Evolutionary conservation across 64 coral and sea anemone genomes (phyloP).

Genomic region (Acropora tenuis): DNA sequence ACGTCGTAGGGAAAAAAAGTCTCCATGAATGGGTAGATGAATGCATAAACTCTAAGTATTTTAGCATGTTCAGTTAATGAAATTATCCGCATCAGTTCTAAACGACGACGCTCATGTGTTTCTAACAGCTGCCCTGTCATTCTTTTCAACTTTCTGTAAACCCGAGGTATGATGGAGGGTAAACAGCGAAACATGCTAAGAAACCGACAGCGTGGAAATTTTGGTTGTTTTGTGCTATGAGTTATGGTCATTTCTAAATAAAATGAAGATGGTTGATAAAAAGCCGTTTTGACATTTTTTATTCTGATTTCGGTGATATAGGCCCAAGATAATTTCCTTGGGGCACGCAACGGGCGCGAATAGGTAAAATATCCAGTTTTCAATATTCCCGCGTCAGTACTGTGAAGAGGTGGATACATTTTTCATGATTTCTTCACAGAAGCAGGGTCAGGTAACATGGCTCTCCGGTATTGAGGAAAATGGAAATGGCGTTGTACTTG

Average conservation of each 20-base stretch:
- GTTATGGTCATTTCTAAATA: slow-evolving; percentile 11
- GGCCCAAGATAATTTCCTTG: too few relatives aligned
- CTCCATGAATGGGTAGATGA: too few relatives aligned
- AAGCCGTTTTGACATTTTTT: too few relatives aligned
- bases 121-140: slow-evolving; percentile 12
- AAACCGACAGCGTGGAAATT: not conserved
- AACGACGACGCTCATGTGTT: slow-evolving; percentile 13
- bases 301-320: too few relatives aligned
- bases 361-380: too few relatives aligned
- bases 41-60: not conserved
- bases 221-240: slow-evolving; percentile 12
- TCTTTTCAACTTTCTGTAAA: slow-evolving; percentile 14
- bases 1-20: too few relatives aligned
- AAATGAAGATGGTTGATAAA: not conserved
- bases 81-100: not conserved
- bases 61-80: not conserved
- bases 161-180: not conserved
- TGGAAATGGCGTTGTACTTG: slow-evolving; percentile 11
- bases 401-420: too few relatives aligned
- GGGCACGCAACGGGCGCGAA: too few relatives aligned
- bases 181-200: slow-evolving; percentile 9
- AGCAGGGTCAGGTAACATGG: too few relatives aligned
- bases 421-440: too few relatives aligned
- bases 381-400: too few relatives aligned
- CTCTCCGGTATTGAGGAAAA: not conserved